Evolutionary conservation across 2,888 invertebrate genomes (phyloP).

Genomic region (Xestoiulus laeticollis): DNA sequence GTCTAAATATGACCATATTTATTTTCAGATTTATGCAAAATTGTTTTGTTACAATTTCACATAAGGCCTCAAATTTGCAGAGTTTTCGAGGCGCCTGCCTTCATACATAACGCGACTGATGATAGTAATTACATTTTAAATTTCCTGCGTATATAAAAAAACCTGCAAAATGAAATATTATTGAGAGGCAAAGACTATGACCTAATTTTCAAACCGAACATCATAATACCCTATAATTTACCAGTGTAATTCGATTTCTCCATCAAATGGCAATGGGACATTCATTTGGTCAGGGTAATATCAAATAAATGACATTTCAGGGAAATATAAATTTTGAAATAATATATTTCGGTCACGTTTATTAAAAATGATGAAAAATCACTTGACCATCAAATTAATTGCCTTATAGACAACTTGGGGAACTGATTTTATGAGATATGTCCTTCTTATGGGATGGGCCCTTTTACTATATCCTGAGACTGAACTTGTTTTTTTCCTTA

Average conservation of each 20-base stretch:
- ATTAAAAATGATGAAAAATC: background rate
- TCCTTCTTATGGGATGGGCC: too few relatives aligned
- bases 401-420: background rate
- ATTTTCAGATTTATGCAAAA: background rate
- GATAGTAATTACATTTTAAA: background rate
- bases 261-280: constrained; percentile 13
- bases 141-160: background rate
- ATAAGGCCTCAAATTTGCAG: background rate
- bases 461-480: too few relatives aligned
- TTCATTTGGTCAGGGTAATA: constrained; percentile 5
- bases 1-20: background rate
- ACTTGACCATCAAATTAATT: background rate
- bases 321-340: background rate
- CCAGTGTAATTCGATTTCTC: background rate
- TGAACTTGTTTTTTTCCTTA: too few relatives aligned
- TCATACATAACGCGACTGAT: background rate
- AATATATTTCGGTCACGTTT: background rate
- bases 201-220: background rate
- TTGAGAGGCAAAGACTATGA: background rate
- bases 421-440: too few relatives aligned
- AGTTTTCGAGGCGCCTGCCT: background rate
- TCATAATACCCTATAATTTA: background rate
- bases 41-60: background rate
- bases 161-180: background rate
- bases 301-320: background rate